phyloP scores from a whole-genome alignment of 2,113 vertebrate genomes.

The Heloderma charlesbogerti region DNA sequence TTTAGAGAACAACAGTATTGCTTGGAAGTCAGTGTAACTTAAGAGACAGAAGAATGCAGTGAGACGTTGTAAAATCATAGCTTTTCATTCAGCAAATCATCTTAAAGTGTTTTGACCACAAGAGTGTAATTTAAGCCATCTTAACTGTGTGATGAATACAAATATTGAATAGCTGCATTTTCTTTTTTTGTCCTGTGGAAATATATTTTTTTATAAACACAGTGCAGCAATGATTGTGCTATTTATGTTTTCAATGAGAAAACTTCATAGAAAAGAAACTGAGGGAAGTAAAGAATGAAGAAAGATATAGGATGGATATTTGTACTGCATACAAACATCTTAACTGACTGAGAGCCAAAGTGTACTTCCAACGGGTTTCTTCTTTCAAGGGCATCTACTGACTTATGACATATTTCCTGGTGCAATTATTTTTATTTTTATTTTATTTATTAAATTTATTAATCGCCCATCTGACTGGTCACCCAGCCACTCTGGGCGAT shows the following conservation, averaged over 20 bases:
- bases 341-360: background rate
- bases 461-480: no score
- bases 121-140: conserved; percentile 24
- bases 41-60: conserved; percentile 32
- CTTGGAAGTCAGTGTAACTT: background rate
- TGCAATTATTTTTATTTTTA: no score
- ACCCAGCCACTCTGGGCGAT: no score
- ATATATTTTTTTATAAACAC: background rate
- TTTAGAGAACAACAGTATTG: conserved; percentile 31
- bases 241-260: conserved; percentile 16
- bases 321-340: background rate
- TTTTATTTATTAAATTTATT: no score
- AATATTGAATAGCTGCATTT: conserved; percentile 6
- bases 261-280: background rate
- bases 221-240: background rate
- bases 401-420: background rate
- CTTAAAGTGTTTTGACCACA: conserved; percentile 1
- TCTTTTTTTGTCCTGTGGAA: conserved; percentile 1
- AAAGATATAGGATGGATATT: background rate
- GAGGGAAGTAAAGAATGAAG: background rate
- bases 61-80: conserved; percentile 1
- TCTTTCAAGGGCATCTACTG: background rate
- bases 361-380: background rate
- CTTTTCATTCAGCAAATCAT: conserved; percentile 48
- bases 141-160: conserved; percentile 37